Evolutionary conservation across 1,140 invertebrate species (phyloP).

Genomic region (Leptonema lineaticorne): DNA sequence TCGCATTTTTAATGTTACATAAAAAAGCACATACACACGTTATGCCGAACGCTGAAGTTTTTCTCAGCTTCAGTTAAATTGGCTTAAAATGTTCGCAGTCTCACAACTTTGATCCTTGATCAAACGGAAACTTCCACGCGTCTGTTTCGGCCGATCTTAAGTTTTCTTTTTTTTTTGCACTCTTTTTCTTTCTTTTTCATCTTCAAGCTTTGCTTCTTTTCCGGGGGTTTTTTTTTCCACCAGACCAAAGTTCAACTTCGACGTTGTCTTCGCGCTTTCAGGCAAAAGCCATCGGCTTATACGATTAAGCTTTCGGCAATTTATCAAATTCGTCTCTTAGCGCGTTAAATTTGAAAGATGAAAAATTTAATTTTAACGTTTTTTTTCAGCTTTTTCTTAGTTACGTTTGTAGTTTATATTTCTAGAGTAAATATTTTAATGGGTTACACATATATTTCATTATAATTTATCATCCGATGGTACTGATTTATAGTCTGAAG

Average conservation of each 20-base stretch:
- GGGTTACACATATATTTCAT: too few species aligned
- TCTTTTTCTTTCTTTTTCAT: too few species aligned
- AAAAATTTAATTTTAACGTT: neutral
- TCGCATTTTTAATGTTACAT: too few species aligned
- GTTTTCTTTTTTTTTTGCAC: neutral
- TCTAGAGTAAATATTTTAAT: too few species aligned
- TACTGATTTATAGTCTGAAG: neutral
- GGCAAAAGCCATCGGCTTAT: neutral
- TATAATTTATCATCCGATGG: neutral
- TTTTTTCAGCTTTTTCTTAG: too few species aligned
- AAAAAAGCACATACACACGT: too few species aligned
- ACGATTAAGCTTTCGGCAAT: neutral
- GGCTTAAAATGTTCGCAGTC: neutral
- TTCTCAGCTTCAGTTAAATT: neutral
- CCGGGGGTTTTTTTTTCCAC: too few species aligned
- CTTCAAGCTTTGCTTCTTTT: too few species aligned
- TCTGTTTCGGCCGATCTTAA: neutral
- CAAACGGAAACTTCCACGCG: neutral
- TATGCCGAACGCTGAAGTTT: too few species aligned
- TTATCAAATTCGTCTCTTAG: constrained; percentile 1
- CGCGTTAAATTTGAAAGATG: neutral
- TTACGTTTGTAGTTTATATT: too few species aligned
- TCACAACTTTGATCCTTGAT: constrained; percentile 1
- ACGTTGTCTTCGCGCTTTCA: too few species aligned
- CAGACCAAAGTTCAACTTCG: too few species aligned